A percentile compares a stretch with the other conserved stretches of the same genome.
phyloP scores from a whole-genome alignment of 2,888 invertebrate genomes.

The Shargacucullia verbasci region DNA sequence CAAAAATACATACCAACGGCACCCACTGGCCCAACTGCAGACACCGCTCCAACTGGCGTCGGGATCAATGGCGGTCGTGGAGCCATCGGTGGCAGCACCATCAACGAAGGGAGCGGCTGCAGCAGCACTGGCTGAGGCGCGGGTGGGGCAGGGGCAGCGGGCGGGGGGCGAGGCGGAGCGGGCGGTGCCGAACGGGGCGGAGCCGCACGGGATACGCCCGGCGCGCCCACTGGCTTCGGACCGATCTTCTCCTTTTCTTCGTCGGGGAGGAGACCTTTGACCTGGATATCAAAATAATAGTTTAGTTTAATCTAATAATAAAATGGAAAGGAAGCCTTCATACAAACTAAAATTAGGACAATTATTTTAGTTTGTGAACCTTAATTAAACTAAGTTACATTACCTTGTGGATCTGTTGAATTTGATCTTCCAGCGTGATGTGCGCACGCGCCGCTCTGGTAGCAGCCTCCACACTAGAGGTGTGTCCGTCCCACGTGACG shows the following conservation, averaged over 20 bases:
- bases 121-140: conserved; percentile 70
- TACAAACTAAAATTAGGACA: too few relatives aligned
- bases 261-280: conserved; percentile 97
- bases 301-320: too few relatives aligned
- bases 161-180: conserved; percentile 51
- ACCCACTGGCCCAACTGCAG: conserved; percentile 57
- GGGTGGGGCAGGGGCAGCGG: conserved; percentile 46
- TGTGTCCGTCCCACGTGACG: conserved; percentile 99
- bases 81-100: conserved; percentile 86
- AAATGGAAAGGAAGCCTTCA: too few relatives aligned
- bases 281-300: conserved; percentile 58
- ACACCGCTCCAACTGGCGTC: conserved; percentile 59
- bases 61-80: conserved; percentile 77
- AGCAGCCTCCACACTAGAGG: conserved; percentile 98
- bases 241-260: conserved; percentile 99
- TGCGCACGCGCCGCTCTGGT: conserved; percentile 98
- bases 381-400: too few relatives aligned
- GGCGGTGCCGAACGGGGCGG: conserved; percentile 59
- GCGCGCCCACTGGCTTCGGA: conserved; percentile 92
- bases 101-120: conserved; percentile 84
- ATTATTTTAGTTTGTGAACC: too few relatives aligned
- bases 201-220: conserved; percentile 49
- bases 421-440: conserved; percentile 98
- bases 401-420: conserved; percentile 98
- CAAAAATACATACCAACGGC: conserved; percentile 29